phyloP scores from a whole-genome alignment of 2,888 invertebrate genomes.

The Caenorhabditis zanzibari region DNA sequence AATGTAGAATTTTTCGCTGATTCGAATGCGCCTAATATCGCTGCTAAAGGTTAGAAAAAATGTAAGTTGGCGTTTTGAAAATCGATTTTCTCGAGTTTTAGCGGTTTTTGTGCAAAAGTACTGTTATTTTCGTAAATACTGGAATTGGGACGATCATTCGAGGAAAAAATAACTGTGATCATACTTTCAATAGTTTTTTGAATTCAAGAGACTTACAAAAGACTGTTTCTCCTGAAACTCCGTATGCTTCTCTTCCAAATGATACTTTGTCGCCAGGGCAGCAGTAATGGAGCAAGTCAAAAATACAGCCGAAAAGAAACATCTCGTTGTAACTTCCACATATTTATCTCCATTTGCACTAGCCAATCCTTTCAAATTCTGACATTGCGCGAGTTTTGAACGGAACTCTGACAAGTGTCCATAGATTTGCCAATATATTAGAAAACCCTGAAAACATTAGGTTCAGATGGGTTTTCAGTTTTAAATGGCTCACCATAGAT shows the following conservation, averaged over 20 bases:
- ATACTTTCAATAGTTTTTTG: too few relatives aligned
- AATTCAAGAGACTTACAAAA: constrained; percentile 44
- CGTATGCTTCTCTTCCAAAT: constrained; percentile 63
- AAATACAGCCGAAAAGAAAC: constrained; percentile 58
- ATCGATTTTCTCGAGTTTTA: too few relatives aligned
- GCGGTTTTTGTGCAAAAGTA: too few relatives aligned
- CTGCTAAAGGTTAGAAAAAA: too few relatives aligned
- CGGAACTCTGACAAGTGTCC: constrained; percentile 68
- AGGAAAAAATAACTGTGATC: too few relatives aligned
- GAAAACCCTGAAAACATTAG: constrained; percentile 31
- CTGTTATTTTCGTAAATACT: too few relatives aligned
- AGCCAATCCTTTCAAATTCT: constrained; percentile 48
- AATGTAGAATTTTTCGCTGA: too few relatives aligned
- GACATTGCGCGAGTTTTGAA: constrained; percentile 51
- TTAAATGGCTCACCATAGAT: constrained; percentile 29
- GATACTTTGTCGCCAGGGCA: constrained; percentile 66
- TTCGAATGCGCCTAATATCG: too few relatives aligned
- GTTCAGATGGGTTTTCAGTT: too few relatives aligned
- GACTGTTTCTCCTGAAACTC: constrained; percentile 65
- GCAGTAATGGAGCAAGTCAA: constrained; percentile 55
- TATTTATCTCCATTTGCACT: constrained; percentile 37
- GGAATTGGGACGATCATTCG: too few relatives aligned
- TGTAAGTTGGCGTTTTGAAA: too few relatives aligned
- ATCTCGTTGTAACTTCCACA: constrained; percentile 52
- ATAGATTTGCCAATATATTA: constrained; percentile 71